Base-by-base conservation (phyloP, 23 tunicate genomes). In the Halocynthia roretzi region DNA sequence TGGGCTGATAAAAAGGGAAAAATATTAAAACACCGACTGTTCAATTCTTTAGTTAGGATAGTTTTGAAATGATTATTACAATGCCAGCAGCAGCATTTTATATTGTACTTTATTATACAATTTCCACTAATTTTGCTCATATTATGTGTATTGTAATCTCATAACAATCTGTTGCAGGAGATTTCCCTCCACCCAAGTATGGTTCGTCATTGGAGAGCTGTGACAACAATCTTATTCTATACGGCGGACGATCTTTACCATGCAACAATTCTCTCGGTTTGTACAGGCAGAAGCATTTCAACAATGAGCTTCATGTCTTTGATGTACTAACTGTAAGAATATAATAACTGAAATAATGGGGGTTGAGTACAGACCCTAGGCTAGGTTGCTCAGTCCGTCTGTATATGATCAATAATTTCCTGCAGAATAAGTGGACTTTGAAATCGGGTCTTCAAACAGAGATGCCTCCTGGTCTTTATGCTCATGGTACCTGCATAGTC, bases 251-350 rank as follows among this genome's bases (percentile, higher is more conserved):
- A 53, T 84, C 73, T 50, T 49, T 84, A 44, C 73, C 89, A 53
- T 75, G 80, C 17, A 22, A 67, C 14, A 75, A 78, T 54, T 76
- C 96, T 54, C 61, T 90, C 12, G 76, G 68, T 56, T 72, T 82
- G 11, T 75, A 80, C 50, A 53, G 48, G 44, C 62, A 75, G 9
- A 80, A 82, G 40, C 74, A 71, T 70, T 53, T 22, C 23, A 84
- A 71, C 68, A 78, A 81, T 90, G 83, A 90, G 17, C 76, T 90
- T 57, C 81, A 84, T 70, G 63, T 84, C 54, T 90, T 71, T 81
- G 68, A 90, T 68, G 57, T 77, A 44, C 50, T 31, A 6, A 67
- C 82, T 21, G 81, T 74, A 54, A n/a, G 44, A 31, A 31, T 31
- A 31, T 31, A 31, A 31, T 31, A 31, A 31, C 44, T 31, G 44